Percentiles rank a stretch among this genome's conserved stretches.
These are phyloP conservation scores for Hoplostethus atlanticus DNA, from an alignment of 2,797 vertebrate genomes.

Conservation along the genomic window DNA sequence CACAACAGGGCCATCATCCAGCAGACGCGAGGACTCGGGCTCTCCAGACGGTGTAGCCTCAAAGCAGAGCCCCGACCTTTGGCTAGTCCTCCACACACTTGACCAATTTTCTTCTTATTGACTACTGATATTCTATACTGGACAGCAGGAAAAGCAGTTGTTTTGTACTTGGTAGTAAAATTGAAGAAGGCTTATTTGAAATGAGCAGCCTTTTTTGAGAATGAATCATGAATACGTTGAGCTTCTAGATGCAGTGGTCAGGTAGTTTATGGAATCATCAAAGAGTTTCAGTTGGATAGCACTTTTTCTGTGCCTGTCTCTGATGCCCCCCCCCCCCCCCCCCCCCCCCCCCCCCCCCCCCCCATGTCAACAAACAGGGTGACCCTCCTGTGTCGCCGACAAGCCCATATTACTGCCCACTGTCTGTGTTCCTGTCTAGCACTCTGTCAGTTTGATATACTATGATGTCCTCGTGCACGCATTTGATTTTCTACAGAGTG, in stretches of 20 bases:
- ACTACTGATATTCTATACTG: constrained; percentile 36
- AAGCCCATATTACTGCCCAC: constrained; percentile 7
- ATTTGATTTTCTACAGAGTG: constrained; percentile 70
- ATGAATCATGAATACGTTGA: constrained; percentile 34
- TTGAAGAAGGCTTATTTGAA: constrained; percentile 34
- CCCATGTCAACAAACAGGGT: neutral
- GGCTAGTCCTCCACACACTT: neutral
- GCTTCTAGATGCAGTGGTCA: constrained; percentile 41
- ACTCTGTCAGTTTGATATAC: constrained; percentile 16
- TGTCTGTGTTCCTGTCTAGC: constrained; percentile 22
- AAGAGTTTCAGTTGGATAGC: constrained; percentile 38
- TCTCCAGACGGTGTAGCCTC: neutral
- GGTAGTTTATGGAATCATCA: constrained; percentile 36
- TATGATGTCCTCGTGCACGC: constrained; percentile 73
- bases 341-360: too few species aligned
- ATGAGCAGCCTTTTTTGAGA: constrained; percentile 34
- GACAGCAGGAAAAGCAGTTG: constrained; percentile 55
- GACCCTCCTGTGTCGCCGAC: neutral
- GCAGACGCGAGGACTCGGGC: neutral
- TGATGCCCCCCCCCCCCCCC: neutral
- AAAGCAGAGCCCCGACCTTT: neutral
- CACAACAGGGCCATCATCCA: too few species aligned
- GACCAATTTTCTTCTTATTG: neutral
- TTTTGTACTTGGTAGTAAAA: constrained; percentile 66
- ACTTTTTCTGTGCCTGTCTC: constrained; percentile 9